A percentile compares a stretch with the other conserved stretches of the same genome.
These are phyloP conservation scores for Arenaria interpres DNA, from an alignment of 2,113 vertebrate genomes.

Conservation along the genomic window DNA sequence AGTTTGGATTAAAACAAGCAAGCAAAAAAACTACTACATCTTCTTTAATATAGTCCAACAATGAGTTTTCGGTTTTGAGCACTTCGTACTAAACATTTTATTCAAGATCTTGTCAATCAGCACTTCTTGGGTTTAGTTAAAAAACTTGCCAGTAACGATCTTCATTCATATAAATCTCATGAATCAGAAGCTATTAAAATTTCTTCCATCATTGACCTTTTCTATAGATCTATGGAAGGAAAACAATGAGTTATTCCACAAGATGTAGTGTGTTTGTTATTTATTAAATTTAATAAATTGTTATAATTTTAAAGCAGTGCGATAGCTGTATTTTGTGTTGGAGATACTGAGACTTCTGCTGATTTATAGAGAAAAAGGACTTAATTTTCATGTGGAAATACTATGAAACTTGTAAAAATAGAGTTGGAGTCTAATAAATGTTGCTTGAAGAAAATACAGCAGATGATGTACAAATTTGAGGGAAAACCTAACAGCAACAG, in stretches of 20 bases:
- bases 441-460: neutral
- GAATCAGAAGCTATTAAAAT: neutral
- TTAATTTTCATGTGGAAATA: neutral
- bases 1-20: neutral
- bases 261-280: neutral
- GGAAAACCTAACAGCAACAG: neutral
- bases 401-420: neutral
- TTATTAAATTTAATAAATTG: neutral
- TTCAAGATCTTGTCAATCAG: neutral
- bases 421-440: neutral
- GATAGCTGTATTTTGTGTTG: neutral
- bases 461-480: neutral
- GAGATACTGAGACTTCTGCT: neutral
- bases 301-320: neutral
- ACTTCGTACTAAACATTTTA: neutral
- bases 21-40: fast-evolving
- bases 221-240: neutral
- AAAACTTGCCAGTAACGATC: neutral
- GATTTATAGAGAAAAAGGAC: neutral
- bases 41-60: neutral
- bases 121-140: neutral
- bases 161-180: neutral
- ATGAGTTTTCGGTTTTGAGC: neutral
- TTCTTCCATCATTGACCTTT: neutral
- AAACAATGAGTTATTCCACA: neutral